Evolutionary conservation across 2,888 invertebrate species (phyloP), one percentile per base, ranked within the genome.

Genomic region (Pantelozetes paolii): DNA sequence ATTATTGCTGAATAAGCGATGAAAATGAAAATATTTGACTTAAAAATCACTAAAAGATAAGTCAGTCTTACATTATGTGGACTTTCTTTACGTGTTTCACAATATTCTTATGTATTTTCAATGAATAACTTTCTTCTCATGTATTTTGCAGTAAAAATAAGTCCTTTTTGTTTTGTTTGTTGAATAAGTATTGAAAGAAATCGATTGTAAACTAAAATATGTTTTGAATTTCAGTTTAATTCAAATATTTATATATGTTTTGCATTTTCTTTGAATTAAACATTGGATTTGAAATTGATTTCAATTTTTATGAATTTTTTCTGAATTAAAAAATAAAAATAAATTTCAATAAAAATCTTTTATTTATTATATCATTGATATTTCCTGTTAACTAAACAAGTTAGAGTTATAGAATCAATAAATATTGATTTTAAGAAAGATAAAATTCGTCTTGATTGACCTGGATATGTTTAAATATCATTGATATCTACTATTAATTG

Each of bases 1-100:
- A 59, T 59, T 59, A 59, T 59, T 59, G 59, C 59, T 59, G 59
- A 59, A 59, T 28, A 26, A 28, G 59, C 59, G n/a, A n/a, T n/a
- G n/a, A n/a, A n/a, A 6, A 8, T 59, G 59, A 28, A 59, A 59
- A 59, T 30, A 59, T 59, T 59, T 59, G 59, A 28, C 59, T 23
- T 32, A 59, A 50, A 36, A 59, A 59, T 59, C 26, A 59, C 59
- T 59, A 23, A 18, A 59, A 59, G 59, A 36, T 36, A 8, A 36
- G 36, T 11, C 36, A 36, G 36, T 20, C n/a, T n/a, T n/a, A n/a
- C 50, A 50, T n/a, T 50, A 5, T 9, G 50, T 5, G 50, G 18
- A 15, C 50, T 18, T 50, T 15, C 20, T 50, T 20, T 50, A 1
- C 3, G 28, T 28, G 30, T 59, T 28, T 11, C 15, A 59, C 59